phyloP scores from a whole-genome alignment of 2,888 invertebrate genomes.

The Mythimna loreyi region DNA sequence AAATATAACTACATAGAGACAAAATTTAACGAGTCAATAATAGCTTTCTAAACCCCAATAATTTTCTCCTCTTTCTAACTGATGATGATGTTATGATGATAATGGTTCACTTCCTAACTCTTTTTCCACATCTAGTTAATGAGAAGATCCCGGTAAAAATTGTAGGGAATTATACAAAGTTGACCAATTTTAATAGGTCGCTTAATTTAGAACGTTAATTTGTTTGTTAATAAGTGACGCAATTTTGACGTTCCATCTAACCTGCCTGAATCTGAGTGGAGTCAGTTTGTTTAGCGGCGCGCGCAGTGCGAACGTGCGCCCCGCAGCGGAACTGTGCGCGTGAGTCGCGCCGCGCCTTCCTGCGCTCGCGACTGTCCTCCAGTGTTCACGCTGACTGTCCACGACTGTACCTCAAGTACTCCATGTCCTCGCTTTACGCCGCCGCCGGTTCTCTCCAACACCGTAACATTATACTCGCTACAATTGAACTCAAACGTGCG shows the following conservation, averaged over 20 bases:
- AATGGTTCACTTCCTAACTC: background rate
- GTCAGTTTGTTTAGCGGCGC: constrained; percentile 69
- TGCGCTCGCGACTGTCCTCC: constrained; percentile 23
- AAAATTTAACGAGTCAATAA: background rate
- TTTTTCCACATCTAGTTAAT: background rate
- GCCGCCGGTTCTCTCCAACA: constrained; percentile 17
- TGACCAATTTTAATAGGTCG: constrained; percentile 23
- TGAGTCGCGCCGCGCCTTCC: constrained; percentile 57
- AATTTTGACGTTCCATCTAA: constrained; percentile 63
- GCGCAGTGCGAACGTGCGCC: constrained; percentile 77
- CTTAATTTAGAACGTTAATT: constrained; percentile 53
- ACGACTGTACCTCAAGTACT: constrained; percentile 21
- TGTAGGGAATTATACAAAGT: constrained; percentile 9
- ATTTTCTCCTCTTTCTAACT: background rate
- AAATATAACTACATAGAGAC: background rate
- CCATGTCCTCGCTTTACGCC: constrained; percentile 30
- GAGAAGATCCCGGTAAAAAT: background rate
- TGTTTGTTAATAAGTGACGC: constrained; percentile 69
- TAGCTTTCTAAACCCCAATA: background rate
- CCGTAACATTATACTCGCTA: constrained; percentile 26
- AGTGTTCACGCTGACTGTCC: constrained; percentile 16
- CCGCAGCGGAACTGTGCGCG: constrained; percentile 64
- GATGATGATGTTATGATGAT: background rate
- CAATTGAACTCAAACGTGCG: constrained; percentile 30
- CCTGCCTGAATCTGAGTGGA: constrained; percentile 54